phyloP scores from a whole-genome alignment of 37 sponge, comb jelly and placozoan species.

The Spongia lamella region DNA sequence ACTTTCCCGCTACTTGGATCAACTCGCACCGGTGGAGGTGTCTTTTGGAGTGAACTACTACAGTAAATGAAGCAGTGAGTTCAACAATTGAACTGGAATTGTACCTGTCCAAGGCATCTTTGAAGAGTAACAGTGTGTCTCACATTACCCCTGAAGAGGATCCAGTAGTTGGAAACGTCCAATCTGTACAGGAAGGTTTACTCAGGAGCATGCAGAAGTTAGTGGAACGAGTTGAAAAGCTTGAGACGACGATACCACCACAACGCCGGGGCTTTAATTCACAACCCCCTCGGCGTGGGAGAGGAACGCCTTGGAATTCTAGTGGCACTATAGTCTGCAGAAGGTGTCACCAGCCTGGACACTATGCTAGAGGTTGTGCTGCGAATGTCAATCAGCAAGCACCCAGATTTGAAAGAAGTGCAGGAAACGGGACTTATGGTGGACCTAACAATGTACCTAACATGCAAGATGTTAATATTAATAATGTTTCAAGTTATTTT shows the following conservation, averaged over 20 bases:
- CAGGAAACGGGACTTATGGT: slow-evolving; percentile 13
- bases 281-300: neutral
- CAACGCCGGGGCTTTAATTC: neutral
- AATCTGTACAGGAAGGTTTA: too few relatives aligned
- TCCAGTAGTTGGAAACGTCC: neutral
- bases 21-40: slow-evolving; percentile 16
- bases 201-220: neutral
- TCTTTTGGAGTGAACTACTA: slow-evolving; percentile 20
- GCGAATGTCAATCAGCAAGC: slow-evolving; percentile 17
- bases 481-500: neutral
- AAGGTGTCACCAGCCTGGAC: slow-evolving; percentile 15
- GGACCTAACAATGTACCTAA: slow-evolving; percentile 1
- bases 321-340: slow-evolving; percentile 1
- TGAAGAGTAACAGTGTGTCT: too few relatives aligned
- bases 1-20: slow-evolving; percentile 9
- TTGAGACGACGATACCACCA: neutral
- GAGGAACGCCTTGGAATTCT: neutral
- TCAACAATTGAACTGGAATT: slow-evolving; percentile 30
- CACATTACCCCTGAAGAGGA: too few relatives aligned
- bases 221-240: slow-evolving; percentile 12
- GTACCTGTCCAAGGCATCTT: neutral
- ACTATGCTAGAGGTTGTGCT: slow-evolving; percentile 26
- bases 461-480: neutral
- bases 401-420: slow-evolving; percentile 18
- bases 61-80: slow-evolving; percentile 22